Conservation (phyloP, 2,888 invertebrate species). For the Sabellastarte sp. region DNA sequence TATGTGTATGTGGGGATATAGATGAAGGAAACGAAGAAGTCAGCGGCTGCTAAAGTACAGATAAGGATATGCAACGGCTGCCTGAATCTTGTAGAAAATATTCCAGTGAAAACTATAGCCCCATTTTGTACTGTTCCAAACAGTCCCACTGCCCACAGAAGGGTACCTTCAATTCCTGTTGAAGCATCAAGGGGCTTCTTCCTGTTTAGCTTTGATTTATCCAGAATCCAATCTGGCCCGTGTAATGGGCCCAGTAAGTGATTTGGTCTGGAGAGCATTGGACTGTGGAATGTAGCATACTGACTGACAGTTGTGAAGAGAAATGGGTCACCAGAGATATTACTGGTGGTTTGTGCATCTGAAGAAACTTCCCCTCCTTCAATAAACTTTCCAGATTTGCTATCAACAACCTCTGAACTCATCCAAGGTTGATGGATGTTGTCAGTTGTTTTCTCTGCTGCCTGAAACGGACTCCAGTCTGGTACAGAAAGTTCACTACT, state of each 20-base stretch:
- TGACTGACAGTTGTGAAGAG: too few species aligned
- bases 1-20: slow-evolving; percentile 28
- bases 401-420: too few species aligned
- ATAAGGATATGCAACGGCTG: slow-evolving; percentile 22
- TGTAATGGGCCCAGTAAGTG: neutral
- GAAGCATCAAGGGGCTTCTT: neutral
- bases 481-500: too few species aligned
- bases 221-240: slow-evolving; percentile 2
- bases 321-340: too few species aligned
- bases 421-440: too few species aligned
- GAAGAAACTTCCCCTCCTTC: too few species aligned
- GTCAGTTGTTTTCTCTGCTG: too few species aligned
- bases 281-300: too few species aligned
- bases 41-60: slow-evolving; percentile 15
- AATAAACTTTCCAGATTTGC: too few species aligned
- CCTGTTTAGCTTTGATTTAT: neutral
- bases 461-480: too few species aligned
- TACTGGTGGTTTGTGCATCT: too few species aligned
- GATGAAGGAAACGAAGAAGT: slow-evolving; percentile 20
- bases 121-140: slow-evolving; percentile 23
- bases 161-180: slow-evolving; percentile 21
- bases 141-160: slow-evolving; percentile 25
- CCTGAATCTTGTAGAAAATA: slow-evolving; percentile 10
- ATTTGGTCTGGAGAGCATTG: too few species aligned
- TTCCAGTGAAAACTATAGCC: slow-evolving; percentile 17